phyloP scores from a whole-genome alignment of 2,888 invertebrate species.

The Alcis repandata region DNA sequence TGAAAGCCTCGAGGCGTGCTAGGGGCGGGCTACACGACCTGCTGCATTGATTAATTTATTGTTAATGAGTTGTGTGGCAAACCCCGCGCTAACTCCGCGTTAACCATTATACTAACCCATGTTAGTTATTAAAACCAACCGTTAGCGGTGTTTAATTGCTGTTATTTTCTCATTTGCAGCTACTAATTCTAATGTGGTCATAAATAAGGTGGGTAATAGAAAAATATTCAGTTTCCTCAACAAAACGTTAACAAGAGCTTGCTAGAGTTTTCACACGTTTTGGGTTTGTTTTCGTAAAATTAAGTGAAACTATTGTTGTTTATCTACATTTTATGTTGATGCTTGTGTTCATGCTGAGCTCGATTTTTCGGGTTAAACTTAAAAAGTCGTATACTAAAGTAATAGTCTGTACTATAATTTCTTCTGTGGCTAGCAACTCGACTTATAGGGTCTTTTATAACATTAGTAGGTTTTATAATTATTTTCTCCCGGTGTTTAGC shows the following conservation, averaged over 20 bases:
- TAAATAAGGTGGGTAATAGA: constrained; percentile 29
- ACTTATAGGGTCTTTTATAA: no score
- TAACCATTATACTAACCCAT: constrained; percentile 51
- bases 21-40: constrained; percentile 50
- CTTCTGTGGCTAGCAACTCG: no score
- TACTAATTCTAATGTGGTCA: constrained; percentile 32
- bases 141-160: constrained; percentile 45
- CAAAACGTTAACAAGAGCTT: constrained; percentile 13
- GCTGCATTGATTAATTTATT: constrained; percentile 72
- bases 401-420: no score
- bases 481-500: no score
- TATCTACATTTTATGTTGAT: background rate
- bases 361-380: background rate
- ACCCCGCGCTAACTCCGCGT: constrained; percentile 48
- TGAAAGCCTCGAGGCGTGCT: constrained; percentile 37
- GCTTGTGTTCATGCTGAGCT: background rate
- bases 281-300: background rate
- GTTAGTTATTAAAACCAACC: constrained; percentile 46
- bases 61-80: constrained; percentile 74
- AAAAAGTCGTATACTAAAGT: no score
- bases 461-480: no score
- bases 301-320: background rate
- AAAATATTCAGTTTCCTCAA: constrained; percentile 19
- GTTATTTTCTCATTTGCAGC: constrained; percentile 44
- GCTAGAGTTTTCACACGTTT: constrained; percentile 16